Percentiles rank a stretch among this genome's conserved stretches.
phyloP scores from a whole-genome alignment of 2,797 vertebrate genomes.

The Chaunax sp. region DNA sequence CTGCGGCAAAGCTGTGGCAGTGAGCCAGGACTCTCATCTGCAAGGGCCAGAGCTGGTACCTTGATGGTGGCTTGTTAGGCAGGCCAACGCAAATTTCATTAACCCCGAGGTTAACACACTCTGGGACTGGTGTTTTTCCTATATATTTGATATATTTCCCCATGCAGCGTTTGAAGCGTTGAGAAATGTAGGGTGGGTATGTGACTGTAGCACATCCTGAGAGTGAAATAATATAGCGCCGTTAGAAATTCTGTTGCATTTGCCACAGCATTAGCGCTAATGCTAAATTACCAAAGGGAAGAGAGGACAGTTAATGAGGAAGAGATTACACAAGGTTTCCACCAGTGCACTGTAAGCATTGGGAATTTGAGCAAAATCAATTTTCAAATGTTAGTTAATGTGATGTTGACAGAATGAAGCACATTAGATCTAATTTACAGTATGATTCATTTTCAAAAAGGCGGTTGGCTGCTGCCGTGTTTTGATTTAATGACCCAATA shows the following conservation, averaged over 20 bases:
- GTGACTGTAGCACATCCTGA: background rate
- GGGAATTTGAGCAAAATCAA: no score
- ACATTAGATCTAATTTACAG: no score
- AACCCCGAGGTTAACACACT: conserved; percentile 71
- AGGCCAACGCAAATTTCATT: conserved; percentile 76
- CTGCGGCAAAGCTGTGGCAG: conserved; percentile 62
- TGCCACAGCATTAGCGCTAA: background rate
- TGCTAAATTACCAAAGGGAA: no score
- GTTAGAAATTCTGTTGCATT: conserved; percentile 12
- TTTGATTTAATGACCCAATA: no score
- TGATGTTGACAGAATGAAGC: no score
- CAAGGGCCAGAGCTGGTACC: conserved; percentile 66
- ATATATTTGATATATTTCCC: background rate
- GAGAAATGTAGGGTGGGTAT: background rate
- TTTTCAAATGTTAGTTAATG: no score
- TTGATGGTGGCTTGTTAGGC: conserved; percentile 71
- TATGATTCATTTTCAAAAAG: no score
- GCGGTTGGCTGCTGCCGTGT: no score
- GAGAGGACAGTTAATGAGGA: no score
- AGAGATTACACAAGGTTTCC: no score
- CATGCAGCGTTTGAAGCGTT: background rate
- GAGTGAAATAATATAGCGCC: no score
- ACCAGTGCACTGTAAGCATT: no score
- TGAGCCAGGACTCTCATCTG: conserved; percentile 69
- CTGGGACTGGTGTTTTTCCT: conserved; percentile 34